These are phyloP conservation scores for Chymomyza fuscimana DNA, from an alignment of 2,888 invertebrate genomes.

Conservation along the genomic window DNA sequence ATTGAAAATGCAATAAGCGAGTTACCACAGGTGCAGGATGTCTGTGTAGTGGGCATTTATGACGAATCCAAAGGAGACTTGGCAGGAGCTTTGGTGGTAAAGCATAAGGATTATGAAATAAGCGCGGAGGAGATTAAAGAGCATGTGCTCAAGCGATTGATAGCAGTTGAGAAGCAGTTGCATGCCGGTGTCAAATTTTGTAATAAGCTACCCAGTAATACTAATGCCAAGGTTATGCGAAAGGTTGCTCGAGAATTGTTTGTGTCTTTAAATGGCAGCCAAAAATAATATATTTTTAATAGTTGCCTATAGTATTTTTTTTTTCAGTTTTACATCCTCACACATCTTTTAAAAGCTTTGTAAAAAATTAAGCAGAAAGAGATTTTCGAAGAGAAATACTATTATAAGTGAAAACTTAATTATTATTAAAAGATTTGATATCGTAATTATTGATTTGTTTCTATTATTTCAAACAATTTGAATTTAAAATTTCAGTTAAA, in stretches of 20 bases:
- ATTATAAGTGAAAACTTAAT: too few relatives aligned
- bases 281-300: not conserved
- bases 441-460: too few relatives aligned
- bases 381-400: too few relatives aligned
- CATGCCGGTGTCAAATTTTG: conserved; percentile 65
- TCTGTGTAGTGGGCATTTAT: conserved; percentile 64
- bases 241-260: conserved; percentile 46
- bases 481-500: too few relatives aligned
- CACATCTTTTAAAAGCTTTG: too few relatives aligned
- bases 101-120: conserved; percentile 29
- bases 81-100: conserved; percentile 66
- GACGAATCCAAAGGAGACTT: conserved; percentile 53
- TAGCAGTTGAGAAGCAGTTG: conserved; percentile 48
- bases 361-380: too few relatives aligned
- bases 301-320: not conserved
- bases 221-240: conserved; percentile 53
- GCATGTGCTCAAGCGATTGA: conserved; percentile 37
- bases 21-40: conserved; percentile 57
- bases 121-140: conserved; percentile 35
- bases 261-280: not conserved
- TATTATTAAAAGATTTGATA: too few relatives aligned
- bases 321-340: not conserved
- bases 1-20: conserved; percentile 60
- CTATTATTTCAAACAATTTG: too few relatives aligned
- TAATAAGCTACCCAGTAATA: conserved; percentile 54